Percentiles rank a stretch among this genome's conserved stretches.
Conservation (phyloP, 1,140 invertebrate species). For the Sycophaga agraensis region DNA sequence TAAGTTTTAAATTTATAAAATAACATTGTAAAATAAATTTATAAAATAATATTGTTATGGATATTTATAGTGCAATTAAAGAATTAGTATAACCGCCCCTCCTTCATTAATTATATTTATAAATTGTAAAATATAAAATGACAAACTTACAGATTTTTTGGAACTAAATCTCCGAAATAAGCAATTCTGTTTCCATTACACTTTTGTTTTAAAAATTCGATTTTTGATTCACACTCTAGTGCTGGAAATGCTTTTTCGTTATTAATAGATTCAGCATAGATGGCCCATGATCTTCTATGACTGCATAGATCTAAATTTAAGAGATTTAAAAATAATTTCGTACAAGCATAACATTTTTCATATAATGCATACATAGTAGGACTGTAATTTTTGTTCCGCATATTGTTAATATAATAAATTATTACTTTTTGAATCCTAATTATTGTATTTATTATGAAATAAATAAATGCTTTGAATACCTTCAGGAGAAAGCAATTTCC, state of each 20-base stretch:
- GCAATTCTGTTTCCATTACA: conserved; percentile 9
- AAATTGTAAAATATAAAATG: not conserved
- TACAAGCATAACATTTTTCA: not conserved
- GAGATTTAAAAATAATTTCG: not conserved
- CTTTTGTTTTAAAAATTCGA: not conserved
- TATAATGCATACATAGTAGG: not conserved
- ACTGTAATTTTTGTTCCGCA: not conserved
- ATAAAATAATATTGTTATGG: not conserved
- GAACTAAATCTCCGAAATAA: conserved; percentile 31
- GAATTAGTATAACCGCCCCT: no score
- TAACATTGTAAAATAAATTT: not conserved
- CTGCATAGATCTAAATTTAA: conserved; percentile 62
- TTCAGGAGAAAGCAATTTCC: not conserved
- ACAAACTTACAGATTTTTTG: conserved; percentile 30
- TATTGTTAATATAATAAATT: not conserved
- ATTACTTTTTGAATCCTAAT: not conserved
- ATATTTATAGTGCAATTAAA: no score
- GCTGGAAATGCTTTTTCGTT: conserved; percentile 23
- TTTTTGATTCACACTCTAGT: not conserved
- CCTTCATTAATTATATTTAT: no score
- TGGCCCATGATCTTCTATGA: conserved; percentile 65
- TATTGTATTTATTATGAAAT: not conserved
- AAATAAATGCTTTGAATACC: conserved; percentile 22
- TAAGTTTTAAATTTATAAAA: no score
- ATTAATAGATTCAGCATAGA: conserved; percentile 62